Evolutionary conservation across 2,113 vertebrate genomes (phyloP).

Genomic region (Acinonyx jubatus): DNA sequence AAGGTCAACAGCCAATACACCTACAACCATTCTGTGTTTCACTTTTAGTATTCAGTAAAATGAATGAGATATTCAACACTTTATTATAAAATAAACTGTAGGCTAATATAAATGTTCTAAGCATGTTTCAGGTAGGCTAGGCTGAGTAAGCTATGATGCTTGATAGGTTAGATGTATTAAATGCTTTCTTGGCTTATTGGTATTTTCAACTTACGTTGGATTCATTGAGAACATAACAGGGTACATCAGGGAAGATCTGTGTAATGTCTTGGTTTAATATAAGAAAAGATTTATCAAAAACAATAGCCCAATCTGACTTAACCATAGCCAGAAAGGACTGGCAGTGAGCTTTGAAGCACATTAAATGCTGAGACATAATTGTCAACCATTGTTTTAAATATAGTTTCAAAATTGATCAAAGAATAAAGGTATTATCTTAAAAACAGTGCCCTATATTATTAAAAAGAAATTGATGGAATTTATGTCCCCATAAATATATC

Average conservation of each 20-base stretch:
- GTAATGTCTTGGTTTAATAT: neutral
- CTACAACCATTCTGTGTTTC: neutral
- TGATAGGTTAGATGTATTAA: neutral
- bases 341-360: neutral
- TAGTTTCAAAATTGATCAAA: neutral
- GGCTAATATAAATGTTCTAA: neutral
- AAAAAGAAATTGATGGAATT: conserved; percentile 4
- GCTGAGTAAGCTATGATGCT: neutral
- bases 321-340: neutral
- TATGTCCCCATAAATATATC: neutral
- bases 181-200: neutral
- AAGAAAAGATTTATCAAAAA: conserved; percentile 38
- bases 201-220: neutral
- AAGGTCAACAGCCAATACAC: neutral
- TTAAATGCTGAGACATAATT: conserved; percentile 31
- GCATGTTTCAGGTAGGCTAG: neutral
- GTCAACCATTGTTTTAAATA: conserved; percentile 18
- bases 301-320: neutral
- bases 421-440: neutral
- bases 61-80: neutral
- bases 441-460: neutral
- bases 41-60: neutral
- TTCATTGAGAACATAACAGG: neutral
- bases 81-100: neutral
- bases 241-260: neutral